Percentiles rank a stretch among this genome's conserved stretches.
These are phyloP conservation scores for Temnothorax nylanderi DNA, from an alignment of 1,140 invertebrate species.

Conservation along the genomic window DNA sequence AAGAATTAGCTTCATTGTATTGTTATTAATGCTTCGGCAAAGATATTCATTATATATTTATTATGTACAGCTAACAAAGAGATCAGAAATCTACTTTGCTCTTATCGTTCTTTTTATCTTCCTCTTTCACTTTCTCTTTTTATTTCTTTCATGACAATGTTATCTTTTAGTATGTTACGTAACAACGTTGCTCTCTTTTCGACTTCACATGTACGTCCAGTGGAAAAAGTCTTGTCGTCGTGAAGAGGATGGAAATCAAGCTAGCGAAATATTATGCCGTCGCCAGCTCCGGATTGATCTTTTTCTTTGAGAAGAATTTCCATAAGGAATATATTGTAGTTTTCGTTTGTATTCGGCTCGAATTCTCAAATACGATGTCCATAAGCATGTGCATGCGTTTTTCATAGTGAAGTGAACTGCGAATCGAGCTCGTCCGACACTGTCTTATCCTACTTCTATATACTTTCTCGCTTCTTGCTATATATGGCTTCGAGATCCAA, in stretches of 20 bases:
- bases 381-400: constrained; percentile 5
- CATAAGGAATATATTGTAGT: constrained; percentile 39
- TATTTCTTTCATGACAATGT: neutral
- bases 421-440: constrained; percentile 6
- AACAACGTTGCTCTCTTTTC: neutral
- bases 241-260: constrained; percentile 13
- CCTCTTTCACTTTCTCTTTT: neutral
- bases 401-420: neutral
- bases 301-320: constrained; percentile 34
- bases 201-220: neutral
- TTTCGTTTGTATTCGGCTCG: constrained; percentile 24
- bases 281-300: constrained; percentile 15
- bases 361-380: constrained; percentile 19
- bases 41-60: neutral
- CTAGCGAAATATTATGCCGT: constrained; percentile 24
- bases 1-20: neutral
- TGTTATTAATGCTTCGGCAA: neutral
- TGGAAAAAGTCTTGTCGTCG: constrained; percentile 2
- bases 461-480: neutral
- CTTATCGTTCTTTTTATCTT: neutral
- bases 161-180: neutral
- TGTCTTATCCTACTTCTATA: neutral
- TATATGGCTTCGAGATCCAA: neutral
- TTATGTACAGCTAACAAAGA: neutral
- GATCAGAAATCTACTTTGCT: neutral